Evolutionary conservation across 2,113 vertebrate species (phyloP).

Genomic region (Xiphophorus hellerii): DNA sequence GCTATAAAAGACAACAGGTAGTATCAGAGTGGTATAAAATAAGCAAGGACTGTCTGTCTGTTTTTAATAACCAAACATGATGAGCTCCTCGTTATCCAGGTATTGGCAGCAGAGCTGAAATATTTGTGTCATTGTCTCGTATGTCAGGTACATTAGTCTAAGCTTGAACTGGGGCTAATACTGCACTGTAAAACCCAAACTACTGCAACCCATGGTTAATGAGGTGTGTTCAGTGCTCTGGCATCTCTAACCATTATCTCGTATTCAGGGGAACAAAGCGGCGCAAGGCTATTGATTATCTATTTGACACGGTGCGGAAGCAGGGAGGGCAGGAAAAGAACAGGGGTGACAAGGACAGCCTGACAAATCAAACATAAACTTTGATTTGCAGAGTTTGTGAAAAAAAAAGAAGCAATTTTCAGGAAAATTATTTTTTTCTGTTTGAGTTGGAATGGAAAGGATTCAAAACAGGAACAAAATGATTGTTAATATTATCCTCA

Average conservation of each 20-base stretch:
- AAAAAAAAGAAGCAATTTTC: no score
- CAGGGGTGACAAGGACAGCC: background rate
- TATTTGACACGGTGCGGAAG: constrained; percentile 59
- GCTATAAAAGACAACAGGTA: background rate
- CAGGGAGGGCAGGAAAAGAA: constrained; percentile 29
- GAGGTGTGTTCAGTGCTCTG: constrained; percentile 65
- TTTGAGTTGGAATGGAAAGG: background rate
- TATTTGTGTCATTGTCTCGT: constrained; percentile 51
- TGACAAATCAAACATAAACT: constrained; percentile 3
- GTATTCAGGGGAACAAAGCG: constrained; percentile 51
- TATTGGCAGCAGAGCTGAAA: constrained; percentile 39
- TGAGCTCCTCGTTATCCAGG: background rate
- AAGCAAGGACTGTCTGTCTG: constrained; percentile 1
- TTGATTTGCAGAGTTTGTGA: constrained; percentile 18
- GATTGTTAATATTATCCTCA: background rate
- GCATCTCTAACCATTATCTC: constrained; percentile 65
- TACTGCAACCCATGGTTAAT: constrained; percentile 65
- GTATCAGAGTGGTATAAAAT: background rate
- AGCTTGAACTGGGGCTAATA: constrained; percentile 42
- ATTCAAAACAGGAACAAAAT: background rate
- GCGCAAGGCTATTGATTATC: constrained; percentile 65
- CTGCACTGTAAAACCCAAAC: constrained; percentile 46
- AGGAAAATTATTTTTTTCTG: background rate
- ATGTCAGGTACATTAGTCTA: constrained; percentile 68
- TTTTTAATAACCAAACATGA: background rate